A percentile compares a stretch with the other conserved stretches of the same genome.
Evolutionary conservation across 2,888 invertebrate genomes (phyloP).

Genomic region (Calameuta pallipes): DNA sequence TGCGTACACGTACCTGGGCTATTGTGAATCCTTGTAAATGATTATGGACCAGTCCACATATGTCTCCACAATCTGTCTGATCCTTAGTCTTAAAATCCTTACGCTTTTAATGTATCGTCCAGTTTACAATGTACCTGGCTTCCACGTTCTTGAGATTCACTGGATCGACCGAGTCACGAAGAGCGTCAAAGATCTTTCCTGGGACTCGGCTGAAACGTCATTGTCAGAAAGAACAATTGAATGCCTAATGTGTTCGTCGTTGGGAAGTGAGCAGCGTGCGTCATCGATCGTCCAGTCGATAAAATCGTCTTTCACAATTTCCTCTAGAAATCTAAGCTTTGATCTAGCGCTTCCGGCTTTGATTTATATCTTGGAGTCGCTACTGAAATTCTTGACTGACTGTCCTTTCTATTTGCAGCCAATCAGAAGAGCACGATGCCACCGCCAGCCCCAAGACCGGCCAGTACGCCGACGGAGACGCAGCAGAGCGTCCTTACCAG

Average conservation of each 20-base stretch:
- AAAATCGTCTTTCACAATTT: neutral
- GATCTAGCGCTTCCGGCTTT: neutral
- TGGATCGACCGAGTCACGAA: neutral
- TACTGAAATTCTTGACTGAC: neutral
- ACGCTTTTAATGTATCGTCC: neutral
- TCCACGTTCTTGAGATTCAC: neutral
- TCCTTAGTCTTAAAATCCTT: neutral
- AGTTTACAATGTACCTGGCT: neutral
- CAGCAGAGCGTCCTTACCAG: constrained; percentile 70
- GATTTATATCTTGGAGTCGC: neutral
- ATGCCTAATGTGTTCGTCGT: neutral
- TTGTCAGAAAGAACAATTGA: neutral
- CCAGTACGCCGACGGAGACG: constrained; percentile 66
- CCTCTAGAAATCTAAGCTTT: neutral
- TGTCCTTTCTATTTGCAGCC: constrained; percentile 42
- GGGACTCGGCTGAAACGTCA: neutral
- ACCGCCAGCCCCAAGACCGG: constrained; percentile 55
- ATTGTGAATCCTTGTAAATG: neutral
- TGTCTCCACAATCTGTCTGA: neutral
- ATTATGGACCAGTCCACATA: neutral
- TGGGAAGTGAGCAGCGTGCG: neutral
- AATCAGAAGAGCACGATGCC: constrained; percentile 57
- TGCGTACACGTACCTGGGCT: neutral
- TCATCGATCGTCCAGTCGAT: neutral
- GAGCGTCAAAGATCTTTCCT: neutral